Evolutionary conservation across 2,797 vertebrate species (phyloP).

Genomic region (Morus bassanus): DNA sequence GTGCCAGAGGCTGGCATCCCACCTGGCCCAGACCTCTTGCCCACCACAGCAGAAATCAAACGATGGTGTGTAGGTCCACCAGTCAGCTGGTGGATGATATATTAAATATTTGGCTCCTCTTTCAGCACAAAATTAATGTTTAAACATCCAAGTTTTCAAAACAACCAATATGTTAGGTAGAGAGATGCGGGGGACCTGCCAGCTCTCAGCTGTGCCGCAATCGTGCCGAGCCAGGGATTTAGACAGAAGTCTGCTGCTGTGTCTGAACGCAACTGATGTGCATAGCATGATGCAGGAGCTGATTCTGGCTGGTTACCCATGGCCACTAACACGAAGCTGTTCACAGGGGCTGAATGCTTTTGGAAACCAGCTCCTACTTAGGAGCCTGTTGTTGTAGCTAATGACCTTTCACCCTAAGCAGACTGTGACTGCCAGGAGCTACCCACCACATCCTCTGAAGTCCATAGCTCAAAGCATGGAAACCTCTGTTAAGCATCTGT

Average conservation of each 20-base stretch:
- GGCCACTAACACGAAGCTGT: neutral
- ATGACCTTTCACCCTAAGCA: neutral
- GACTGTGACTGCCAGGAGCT: neutral
- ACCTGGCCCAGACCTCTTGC: neutral
- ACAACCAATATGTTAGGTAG: neutral
- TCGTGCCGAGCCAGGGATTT: fast-evolving
- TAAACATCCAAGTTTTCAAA: neutral
- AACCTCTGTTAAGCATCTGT: neutral
- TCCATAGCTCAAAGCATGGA: neutral
- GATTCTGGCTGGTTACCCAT: neutral
- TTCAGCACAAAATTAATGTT: neutral
- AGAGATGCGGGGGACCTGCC: fast-evolving
- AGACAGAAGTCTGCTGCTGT: neutral
- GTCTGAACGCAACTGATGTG: fast-evolving
- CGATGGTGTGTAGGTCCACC: fast-evolving
- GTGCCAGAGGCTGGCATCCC: neutral
- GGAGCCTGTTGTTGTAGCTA: neutral
- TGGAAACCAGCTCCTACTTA: neutral
- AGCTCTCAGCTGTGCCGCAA: neutral
- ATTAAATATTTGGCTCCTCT: neutral
- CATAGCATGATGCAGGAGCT: neutral
- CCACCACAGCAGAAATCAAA: neutral
- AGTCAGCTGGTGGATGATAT: neutral
- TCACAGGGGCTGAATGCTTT: neutral
- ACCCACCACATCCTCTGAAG: neutral